Evolutionary conservation across 2,113 vertebrate species (phyloP), one percentile per base, ranked within the genome.

Genomic region (Perca schrenkii): DNA sequence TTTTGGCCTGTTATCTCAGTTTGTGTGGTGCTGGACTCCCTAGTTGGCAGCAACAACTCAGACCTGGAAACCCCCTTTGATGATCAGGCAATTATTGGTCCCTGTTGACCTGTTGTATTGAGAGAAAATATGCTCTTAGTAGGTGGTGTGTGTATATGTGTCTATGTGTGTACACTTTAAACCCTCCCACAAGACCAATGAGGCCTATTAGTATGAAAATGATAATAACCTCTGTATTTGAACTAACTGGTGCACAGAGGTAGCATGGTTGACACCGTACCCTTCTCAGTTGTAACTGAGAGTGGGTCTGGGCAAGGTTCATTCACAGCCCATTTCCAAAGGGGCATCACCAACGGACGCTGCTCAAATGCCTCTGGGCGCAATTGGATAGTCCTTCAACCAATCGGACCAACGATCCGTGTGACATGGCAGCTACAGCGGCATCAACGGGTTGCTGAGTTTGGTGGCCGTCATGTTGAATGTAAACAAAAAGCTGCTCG

Each of bases 11-110:
- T 87, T 82, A 85, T 86, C 77, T 78, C 47, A 67, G 53, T 25
- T 13, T 66, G 60, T 65, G 75, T 89, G 78, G 56, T 61, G 47
- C 47, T 77, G 75, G 13, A 82, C 74, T 85, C 60, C 87, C 68
- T 16, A 84, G 60, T 71, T 91, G 89, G 88, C 52, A 86, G 56
- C 25, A 58, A 31, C 57, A 73, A 63, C 58, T 74, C 54, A 46
- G 70, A 76, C 69, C 73, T 89, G 84, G 83, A 75, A 89, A 88
- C 71, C 56, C 11, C 17, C 50, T 85, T 43, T 83, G 76, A 73
- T 74, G 57, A 79, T 86, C 77, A 90, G 88, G 85, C 66, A 82
- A 70, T 60, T 62, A 64, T 14, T 81, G 77, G 49, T 60, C 86
- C 81, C 52, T 56, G 53, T 80, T 80, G 84, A 88, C 80, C 83